phyloP scores from a whole-genome alignment of 2,797 vertebrate species.

The Anolis apletophallus region DNA sequence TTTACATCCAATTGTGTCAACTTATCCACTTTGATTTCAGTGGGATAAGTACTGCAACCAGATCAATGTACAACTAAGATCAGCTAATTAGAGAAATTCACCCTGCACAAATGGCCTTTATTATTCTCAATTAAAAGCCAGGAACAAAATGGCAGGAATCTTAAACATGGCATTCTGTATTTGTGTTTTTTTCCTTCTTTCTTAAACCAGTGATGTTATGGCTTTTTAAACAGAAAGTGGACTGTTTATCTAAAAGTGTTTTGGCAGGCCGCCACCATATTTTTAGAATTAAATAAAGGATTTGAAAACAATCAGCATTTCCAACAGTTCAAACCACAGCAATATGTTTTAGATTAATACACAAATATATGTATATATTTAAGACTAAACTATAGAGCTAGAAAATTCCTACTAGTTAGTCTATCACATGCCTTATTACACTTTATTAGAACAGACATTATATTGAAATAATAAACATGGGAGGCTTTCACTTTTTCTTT shows the following conservation, averaged over 20 bases:
- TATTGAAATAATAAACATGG: conserved; percentile 84
- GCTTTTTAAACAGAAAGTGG: conserved; percentile 74
- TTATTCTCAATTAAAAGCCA: conserved; percentile 78
- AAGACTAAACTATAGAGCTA: conserved; percentile 77
- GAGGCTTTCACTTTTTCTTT: conserved; percentile 78
- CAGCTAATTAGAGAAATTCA: conserved; percentile 77
- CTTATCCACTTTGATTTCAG: neutral
- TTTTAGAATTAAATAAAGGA: conserved; percentile 81
- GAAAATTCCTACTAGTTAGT: conserved; percentile 77
- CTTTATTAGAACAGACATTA: conserved; percentile 83
- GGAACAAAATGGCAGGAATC: conserved; percentile 68
- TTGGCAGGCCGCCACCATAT: conserved; percentile 78
- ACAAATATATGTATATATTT: conserved; percentile 83
- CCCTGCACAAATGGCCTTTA: conserved; percentile 78
- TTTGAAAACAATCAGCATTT: conserved; percentile 79
- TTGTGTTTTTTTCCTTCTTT: conserved; percentile 22
- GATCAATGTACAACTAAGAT: conserved; percentile 69
- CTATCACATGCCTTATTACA: conserved; percentile 75
- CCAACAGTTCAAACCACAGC: conserved; percentile 71
- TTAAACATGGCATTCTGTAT: conserved; percentile 67
- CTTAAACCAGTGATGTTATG: conserved; percentile 67
- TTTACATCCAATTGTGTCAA: conserved; percentile 1
- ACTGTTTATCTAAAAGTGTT: conserved; percentile 78
- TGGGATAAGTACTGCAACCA: neutral
- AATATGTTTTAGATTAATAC: conserved; percentile 84